Evolutionary conservation across 2,888 invertebrate genomes (phyloP).

Genomic region (Drosophila paramelanica): DNA sequence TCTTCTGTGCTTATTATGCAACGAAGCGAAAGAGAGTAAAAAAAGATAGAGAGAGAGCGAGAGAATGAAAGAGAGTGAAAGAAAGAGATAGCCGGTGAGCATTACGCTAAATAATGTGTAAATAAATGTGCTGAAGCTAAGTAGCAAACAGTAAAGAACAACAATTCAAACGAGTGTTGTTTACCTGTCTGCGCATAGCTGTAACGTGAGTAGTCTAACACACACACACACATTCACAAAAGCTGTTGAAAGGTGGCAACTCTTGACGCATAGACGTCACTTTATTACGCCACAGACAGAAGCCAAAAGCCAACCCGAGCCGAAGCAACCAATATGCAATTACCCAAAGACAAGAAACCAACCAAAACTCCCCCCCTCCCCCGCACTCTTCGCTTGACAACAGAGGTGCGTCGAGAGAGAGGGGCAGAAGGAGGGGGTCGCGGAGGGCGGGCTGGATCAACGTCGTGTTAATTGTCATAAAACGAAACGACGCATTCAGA

Average conservation of each 20-base stretch:
- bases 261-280: constrained; percentile 49
- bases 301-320: constrained; percentile 10
- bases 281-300: constrained; percentile 61
- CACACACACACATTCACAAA: constrained; percentile 2
- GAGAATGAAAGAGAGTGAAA: background rate
- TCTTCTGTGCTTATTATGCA: background rate
- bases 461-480: constrained; percentile 74
- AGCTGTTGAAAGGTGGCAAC: constrained; percentile 15
- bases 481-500: constrained; percentile 66
- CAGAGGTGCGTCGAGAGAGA: too few relatives aligned
- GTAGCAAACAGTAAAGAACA: constrained; percentile 26
- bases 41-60: background rate
- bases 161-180: constrained; percentile 9
- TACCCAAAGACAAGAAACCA: constrained; percentile 6
- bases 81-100: background rate
- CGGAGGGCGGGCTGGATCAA: background rate
- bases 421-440: background rate
- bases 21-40: too few relatives aligned
- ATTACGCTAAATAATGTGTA: constrained; percentile 44
- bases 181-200: constrained; percentile 31
- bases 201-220: constrained; percentile 44
- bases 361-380: background rate
- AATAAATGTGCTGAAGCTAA: constrained; percentile 31
- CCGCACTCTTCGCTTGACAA: too few relatives aligned
- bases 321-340: constrained; percentile 21